Conservation (phyloP, 1,140 invertebrate genomes). For the Zaprionus taronus region DNA sequence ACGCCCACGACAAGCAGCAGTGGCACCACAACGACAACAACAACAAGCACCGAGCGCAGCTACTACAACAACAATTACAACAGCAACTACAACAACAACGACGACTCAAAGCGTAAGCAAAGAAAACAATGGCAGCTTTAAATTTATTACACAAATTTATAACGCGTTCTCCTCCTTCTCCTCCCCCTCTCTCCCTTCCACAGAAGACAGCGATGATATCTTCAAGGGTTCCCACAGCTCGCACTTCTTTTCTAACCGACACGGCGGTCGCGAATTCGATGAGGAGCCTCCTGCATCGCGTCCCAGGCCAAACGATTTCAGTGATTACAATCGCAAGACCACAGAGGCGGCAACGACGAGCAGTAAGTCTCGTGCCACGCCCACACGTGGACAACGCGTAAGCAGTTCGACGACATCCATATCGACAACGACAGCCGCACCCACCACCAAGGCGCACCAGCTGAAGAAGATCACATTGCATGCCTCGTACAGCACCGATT, state of each 20-base stretch:
- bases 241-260: slow-evolving; percentile 88
- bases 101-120: slow-evolving; percentile 80
- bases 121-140: slow-evolving; percentile 55
- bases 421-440: slow-evolving; percentile 17
- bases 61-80: slow-evolving; percentile 59
- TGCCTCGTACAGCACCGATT: slow-evolving; percentile 69
- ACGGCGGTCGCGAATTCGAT: slow-evolving; percentile 85
- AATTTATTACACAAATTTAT: slow-evolving; percentile 68
- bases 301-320: slow-evolving; percentile 67
- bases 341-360: slow-evolving; percentile 43
- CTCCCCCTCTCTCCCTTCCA: slow-evolving; percentile 4
- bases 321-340: slow-evolving; percentile 71
- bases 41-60: slow-evolving; percentile 65
- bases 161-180: slow-evolving; percentile 25
- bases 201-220: slow-evolving; percentile 85
- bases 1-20: slow-evolving; percentile 66
- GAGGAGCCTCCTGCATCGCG: slow-evolving; percentile 79
- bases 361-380: slow-evolving; percentile 57
- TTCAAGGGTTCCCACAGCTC: slow-evolving; percentile 87
- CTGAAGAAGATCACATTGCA: slow-evolving; percentile 73
- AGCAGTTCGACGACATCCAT: slow-evolving; percentile 6
- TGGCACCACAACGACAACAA: slow-evolving; percentile 43
- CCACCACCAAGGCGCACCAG: slow-evolving; percentile 37
- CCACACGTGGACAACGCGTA: slow-evolving; percentile 52
- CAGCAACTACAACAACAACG: slow-evolving; percentile 66